A percentile compares a stretch with the other conserved stretches of the same genome.
These are phyloP conservation scores for Sardinella longiceps DNA, from an alignment of 2,797 vertebrate genomes.

Conservation along the genomic window DNA sequence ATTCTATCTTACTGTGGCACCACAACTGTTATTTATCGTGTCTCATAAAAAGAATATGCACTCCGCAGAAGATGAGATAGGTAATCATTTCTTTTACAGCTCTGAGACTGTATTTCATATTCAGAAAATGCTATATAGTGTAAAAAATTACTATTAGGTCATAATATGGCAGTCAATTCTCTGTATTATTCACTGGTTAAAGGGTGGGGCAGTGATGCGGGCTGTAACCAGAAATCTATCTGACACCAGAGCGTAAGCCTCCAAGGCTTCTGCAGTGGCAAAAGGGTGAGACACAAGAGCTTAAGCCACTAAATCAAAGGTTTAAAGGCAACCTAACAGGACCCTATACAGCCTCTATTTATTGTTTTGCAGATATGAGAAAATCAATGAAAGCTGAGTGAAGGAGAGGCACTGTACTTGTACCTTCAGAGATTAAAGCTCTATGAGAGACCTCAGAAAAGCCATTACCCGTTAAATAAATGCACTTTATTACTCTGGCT, in stretches of 20 bases:
- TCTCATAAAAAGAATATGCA: constrained; percentile 9
- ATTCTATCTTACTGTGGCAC: constrained; percentile 6
- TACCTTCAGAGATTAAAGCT: not conserved
- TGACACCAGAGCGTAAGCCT: not conserved
- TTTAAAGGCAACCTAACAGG: constrained; percentile 35
- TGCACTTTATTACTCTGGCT: not conserved
- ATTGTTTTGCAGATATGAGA: constrained; percentile 33
- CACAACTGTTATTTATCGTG: not conserved
- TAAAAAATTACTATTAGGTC: not conserved
- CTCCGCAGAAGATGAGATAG: not conserved
- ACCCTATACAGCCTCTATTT: constrained; percentile 20
- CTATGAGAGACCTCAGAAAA: not conserved
- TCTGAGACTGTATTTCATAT: not conserved
- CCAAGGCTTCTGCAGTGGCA: constrained; percentile 12
- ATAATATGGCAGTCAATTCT: not conserved
- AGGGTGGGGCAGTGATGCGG: not conserved
- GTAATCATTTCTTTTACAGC: constrained; percentile 4
- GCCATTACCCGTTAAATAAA: not conserved
- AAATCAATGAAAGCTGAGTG: not conserved
- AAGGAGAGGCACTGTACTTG: not conserved
- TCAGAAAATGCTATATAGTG: not conserved
- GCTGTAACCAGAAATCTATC: not conserved
- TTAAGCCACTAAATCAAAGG: constrained; percentile 44
- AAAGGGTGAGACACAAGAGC: constrained; percentile 18
- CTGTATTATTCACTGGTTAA: not conserved